Percentiles rank a stretch among this genome's conserved stretches.
Conservation (phyloP, 2,113 vertebrate species). For the Plestiodon gilberti region DNA sequence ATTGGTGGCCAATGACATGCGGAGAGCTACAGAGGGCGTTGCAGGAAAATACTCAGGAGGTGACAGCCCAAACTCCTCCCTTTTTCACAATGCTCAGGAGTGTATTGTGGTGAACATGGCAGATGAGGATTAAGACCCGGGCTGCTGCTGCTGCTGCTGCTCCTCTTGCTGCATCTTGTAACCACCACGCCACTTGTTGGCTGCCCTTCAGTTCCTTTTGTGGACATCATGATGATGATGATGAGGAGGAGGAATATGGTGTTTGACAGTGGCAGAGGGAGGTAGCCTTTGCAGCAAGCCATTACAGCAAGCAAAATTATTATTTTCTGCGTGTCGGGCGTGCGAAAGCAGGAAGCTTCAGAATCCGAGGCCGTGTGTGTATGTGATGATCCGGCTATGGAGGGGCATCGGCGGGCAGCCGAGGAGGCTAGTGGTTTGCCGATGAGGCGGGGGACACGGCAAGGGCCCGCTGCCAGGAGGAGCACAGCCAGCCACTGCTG, state of each 20-base stretch:
- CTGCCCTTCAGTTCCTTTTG: slow-evolving; percentile 28
- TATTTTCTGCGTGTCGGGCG: neutral
- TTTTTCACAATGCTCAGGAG: slow-evolving; percentile 57
- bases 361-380: neutral
- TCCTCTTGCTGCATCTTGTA: neutral
- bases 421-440: slow-evolving; percentile 37
- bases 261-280: neutral
- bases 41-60: slow-evolving; percentile 60
- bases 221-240: neutral
- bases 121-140: slow-evolving; percentile 66
- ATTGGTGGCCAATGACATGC: slow-evolving; percentile 57
- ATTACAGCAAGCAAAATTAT: neutral
- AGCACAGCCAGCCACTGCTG: neutral
- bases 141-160: slow-evolving; percentile 53
- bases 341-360: neutral
- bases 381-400: slow-evolving; percentile 66
- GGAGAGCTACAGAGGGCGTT: slow-evolving; percentile 60
- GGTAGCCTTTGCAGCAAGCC: neutral
- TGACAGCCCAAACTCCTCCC: slow-evolving; percentile 68
- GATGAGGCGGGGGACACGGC: slow-evolving; percentile 31
- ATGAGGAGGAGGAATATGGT: neutral
- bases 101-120: slow-evolving; percentile 49
- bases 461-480: slow-evolving; percentile 29
- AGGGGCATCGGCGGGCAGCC: slow-evolving; percentile 49
- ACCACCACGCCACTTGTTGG: slow-evolving; percentile 39